Evolutionary conservation across 1,140 invertebrate species (phyloP).

Genomic region (Ceratosolen solmsi): DNA sequence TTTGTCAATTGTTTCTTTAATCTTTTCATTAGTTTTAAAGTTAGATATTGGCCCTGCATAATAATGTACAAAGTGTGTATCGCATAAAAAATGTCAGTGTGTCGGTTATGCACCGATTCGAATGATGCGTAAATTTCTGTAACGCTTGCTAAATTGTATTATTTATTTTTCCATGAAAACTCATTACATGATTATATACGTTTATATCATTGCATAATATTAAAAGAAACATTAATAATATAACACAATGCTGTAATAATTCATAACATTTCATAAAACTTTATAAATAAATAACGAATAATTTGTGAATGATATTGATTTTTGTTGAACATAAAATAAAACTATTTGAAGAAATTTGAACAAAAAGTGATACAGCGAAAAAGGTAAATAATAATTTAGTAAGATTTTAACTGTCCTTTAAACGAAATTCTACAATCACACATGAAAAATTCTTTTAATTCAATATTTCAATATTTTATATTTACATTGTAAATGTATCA

Average conservation of each 20-base stretch:
- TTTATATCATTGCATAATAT: not conserved
- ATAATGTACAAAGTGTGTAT: not conserved
- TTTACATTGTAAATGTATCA: too few species aligned
- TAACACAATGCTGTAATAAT: not conserved
- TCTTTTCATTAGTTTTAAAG: not conserved
- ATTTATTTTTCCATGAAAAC: not conserved
- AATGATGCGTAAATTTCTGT: not conserved
- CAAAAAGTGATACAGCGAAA: not conserved
- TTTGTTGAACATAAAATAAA: not conserved
- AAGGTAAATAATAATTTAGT: not conserved
- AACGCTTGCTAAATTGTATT: not conserved
- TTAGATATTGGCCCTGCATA: not conserved
- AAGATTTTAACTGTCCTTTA: not conserved
- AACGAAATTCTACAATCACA: too few species aligned
- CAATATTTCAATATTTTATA: too few species aligned
- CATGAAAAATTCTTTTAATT: too few species aligned
- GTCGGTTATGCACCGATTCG: not conserved
- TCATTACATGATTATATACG: not conserved
- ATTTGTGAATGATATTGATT: not conserved
- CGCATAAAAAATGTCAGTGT: not conserved
- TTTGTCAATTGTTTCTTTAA: too few species aligned
- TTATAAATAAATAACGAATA: slow-evolving; percentile 6
- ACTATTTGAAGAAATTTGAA: not conserved
- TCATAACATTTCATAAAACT: not conserved
- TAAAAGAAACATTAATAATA: not conserved